These are phyloP conservation scores for Cordilura impudica DNA, from an alignment of 2,888 invertebrate genomes.

Conservation along the genomic window DNA sequence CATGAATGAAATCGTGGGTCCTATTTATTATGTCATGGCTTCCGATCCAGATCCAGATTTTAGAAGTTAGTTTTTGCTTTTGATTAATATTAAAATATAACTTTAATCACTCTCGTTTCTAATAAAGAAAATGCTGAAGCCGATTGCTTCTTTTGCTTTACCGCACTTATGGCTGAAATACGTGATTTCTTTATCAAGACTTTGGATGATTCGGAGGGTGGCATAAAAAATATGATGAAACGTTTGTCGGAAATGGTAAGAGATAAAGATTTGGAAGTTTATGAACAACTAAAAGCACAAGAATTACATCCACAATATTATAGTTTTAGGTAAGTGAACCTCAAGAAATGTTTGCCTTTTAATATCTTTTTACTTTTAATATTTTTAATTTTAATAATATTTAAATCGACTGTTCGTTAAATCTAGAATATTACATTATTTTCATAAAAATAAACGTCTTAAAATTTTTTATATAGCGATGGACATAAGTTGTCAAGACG, in stretches of 20 bases:
- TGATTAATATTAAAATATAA: background rate
- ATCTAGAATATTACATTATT: too few species aligned
- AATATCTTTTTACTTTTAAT: too few species aligned
- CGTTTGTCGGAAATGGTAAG: constrained; percentile 87
- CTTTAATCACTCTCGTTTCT: background rate
- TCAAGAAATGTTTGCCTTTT: too few species aligned
- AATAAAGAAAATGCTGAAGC: constrained; percentile 93
- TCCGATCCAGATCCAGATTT: constrained; percentile 89
- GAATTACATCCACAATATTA: constrained; percentile 97
- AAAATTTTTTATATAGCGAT: too few species aligned
- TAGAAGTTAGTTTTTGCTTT: constrained; percentile 81
- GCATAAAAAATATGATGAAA: constrained; percentile 94
- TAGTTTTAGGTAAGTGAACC: constrained; percentile 87
- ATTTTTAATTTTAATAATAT: too few species aligned
- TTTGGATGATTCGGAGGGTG: constrained; percentile 94
- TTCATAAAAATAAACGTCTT: too few species aligned
- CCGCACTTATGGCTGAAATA: constrained; percentile 98
- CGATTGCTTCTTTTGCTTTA: constrained; percentile 99
- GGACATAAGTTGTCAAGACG: too few species aligned
- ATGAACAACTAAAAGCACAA: constrained; percentile 87
- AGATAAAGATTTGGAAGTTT: constrained; percentile 87
- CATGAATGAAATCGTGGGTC: constrained; percentile 99
- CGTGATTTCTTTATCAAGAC: constrained; percentile 98
- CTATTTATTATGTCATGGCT: constrained; percentile 98
- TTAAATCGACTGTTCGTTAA: too few species aligned